Evolutionary conservation across 2,113 vertebrate genomes (phyloP).

Genomic region (Todiramphus chloris): DNA sequence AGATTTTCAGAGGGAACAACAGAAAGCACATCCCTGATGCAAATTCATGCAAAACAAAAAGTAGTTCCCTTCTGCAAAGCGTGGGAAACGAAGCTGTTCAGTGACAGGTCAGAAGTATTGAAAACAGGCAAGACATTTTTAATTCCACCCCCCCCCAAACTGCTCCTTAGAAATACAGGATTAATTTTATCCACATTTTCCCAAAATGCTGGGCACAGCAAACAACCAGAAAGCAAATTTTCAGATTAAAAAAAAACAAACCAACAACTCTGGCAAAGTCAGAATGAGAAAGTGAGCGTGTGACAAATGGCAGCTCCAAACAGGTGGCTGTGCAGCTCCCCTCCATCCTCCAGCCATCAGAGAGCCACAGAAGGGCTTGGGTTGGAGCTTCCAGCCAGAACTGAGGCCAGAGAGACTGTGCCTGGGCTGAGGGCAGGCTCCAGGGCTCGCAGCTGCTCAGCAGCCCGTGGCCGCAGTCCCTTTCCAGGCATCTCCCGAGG

Average conservation of each 20-base stretch:
- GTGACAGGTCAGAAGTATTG: background rate
- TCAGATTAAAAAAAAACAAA: background rate
- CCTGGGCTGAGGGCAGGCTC: background rate
- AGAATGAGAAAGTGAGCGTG: accelerated
- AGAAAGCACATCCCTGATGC: background rate
- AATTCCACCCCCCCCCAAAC: background rate
- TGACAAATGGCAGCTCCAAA: accelerated
- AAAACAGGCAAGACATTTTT: background rate
- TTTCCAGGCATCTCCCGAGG: accelerated
- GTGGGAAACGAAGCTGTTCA: background rate
- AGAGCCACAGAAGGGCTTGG: background rate
- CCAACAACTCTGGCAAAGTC: background rate
- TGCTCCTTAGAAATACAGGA: background rate
- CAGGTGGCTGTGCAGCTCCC: accelerated
- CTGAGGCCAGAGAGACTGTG: accelerated
- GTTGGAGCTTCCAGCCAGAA: background rate
- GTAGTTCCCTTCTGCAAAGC: background rate
- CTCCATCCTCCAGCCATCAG: accelerated
- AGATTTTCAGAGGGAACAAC: background rate
- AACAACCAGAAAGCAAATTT: background rate
- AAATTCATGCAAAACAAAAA: background rate
- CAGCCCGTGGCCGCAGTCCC: background rate
- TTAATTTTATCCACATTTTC: background rate
- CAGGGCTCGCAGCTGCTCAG: no score
- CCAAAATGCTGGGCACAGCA: background rate